Percentiles rank a stretch among this genome's conserved stretches.
phyloP scores from a whole-genome alignment of 53 echinoderm and acorn worm species.

The Echinarachnius parma region DNA sequence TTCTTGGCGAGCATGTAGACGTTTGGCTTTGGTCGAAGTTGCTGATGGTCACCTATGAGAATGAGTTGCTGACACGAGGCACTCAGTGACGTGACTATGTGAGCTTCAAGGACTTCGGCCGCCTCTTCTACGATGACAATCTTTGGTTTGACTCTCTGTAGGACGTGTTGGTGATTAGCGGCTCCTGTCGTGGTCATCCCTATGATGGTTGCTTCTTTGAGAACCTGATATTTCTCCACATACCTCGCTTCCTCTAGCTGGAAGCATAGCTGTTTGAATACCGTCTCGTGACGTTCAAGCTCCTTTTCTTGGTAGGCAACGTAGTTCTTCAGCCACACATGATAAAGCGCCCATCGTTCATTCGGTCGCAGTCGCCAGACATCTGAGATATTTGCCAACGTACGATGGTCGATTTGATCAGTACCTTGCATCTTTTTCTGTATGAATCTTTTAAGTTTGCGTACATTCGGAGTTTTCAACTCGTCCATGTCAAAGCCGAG shows the following conservation, averaged over 20 bases:
- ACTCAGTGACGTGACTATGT: conserved; percentile 73
- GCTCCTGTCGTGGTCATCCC: conserved; percentile 93
- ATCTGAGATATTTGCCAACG: background rate
- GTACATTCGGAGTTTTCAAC: background rate
- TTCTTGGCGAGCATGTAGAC: conserved; percentile 71
- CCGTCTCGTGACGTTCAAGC: background rate
- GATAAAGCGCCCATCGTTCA: conserved; percentile 64
- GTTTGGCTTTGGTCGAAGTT: conserved; percentile 83
- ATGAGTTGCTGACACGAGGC: conserved; percentile 71
- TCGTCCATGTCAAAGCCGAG: conserved; percentile 15
- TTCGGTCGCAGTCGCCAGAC: conserved; percentile 34
- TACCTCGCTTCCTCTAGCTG: conserved; percentile 41
- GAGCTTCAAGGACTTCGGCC: conserved; percentile 88
- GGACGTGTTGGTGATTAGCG: conserved; percentile 56
- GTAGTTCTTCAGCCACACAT: conserved; percentile 37
- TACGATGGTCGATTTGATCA: background rate
- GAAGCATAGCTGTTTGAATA: conserved; percentile 27
- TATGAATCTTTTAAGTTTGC: conserved; percentile 6
- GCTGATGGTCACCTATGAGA: conserved; percentile 91
- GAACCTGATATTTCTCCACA: conserved; percentile 29
- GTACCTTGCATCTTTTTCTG: conserved; percentile 44
- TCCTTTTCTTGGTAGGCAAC: background rate
- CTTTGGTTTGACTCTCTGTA: conserved; percentile 55
- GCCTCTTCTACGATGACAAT: conserved; percentile 91
- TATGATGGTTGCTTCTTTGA: conserved; percentile 56